phyloP scores from a whole-genome alignment of 2,888 invertebrate species.

The Dioctria rufipes region DNA sequence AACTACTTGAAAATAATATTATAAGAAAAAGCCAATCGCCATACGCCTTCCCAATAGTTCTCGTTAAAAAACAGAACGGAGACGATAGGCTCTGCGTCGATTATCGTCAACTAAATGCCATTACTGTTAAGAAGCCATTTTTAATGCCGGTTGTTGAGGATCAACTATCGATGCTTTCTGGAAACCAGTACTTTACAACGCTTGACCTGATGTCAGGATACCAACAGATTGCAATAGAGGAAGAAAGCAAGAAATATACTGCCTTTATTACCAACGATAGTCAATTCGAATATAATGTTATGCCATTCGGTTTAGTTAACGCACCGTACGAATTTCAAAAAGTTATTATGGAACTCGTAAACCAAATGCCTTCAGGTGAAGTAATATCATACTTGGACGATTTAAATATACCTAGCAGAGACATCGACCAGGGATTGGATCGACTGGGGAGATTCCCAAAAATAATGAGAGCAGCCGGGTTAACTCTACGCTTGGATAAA shows the following conservation, averaged over 20 bases:
- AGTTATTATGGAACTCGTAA: not conserved
- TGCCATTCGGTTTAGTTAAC: constrained; percentile 46
- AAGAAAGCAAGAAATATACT: not conserved
- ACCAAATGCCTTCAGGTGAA: constrained; percentile 3
- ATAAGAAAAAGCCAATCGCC: not conserved
- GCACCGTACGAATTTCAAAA: constrained; percentile 26
- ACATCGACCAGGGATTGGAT: constrained; percentile 23
- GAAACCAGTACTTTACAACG: not conserved
- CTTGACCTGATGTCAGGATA: no score
- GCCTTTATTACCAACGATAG: not conserved
- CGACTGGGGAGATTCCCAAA: constrained; percentile 53
- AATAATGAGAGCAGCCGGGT: constrained; percentile 53
- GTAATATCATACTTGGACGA: constrained; percentile 56
- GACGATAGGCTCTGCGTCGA: no score
- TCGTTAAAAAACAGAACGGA: no score
- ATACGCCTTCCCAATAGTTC: not conserved
- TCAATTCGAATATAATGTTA: constrained; percentile 24
- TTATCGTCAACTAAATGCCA: not conserved
- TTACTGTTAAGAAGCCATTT: not conserved
- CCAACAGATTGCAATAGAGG: not conserved
- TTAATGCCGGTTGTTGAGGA: constrained; percentile 14
- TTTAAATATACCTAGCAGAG: constrained; percentile 57
- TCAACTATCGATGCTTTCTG: not conserved
- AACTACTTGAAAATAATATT: not conserved
- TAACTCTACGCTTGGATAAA: constrained; percentile 58